Percentiles rank a stretch among this genome's conserved stretches.
Conservation (phyloP, 2,888 invertebrate genomes). For the Entomobrya multifasciata region DNA sequence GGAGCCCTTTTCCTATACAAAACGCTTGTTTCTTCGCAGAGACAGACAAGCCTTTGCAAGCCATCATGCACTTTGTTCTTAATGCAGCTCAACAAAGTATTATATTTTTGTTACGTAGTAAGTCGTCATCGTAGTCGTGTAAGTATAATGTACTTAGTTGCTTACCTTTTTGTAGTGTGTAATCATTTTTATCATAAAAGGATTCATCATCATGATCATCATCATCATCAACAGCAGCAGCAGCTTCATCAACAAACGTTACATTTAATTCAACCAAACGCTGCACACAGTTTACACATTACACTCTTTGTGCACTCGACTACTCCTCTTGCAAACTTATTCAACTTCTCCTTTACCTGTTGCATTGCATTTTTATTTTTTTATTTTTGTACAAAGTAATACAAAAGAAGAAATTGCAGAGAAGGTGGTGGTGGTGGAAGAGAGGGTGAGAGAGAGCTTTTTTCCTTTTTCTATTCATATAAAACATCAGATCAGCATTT, state of each 20-base stretch:
- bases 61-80: too few species aligned
- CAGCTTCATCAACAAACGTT: constrained; percentile 1
- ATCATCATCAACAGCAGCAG: not conserved
- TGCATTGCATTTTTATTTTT: constrained; percentile 4
- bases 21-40: too few species aligned
- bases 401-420: constrained; percentile 40
- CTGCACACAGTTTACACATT: too few species aligned
- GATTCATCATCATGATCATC: constrained; percentile 62
- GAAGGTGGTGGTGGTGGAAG: not conserved
- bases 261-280: constrained; percentile 47
- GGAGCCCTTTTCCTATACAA: too few species aligned
- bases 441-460: constrained; percentile 29
- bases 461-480: constrained; percentile 25
- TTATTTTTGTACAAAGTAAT: not conserved
- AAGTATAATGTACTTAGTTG: not conserved
- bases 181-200: constrained; percentile 62
- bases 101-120: constrained; percentile 6
- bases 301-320: constrained; percentile 35
- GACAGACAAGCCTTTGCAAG: too few species aligned
- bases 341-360: not conserved
- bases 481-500: not conserved
- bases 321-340: constrained; percentile 38
- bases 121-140: not conserved
- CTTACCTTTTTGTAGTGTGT: constrained; percentile 9
- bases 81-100: constrained; percentile 37